Evolutionary conservation across 2,888 invertebrate species (phyloP).

Genomic region (Hirtodrosophila duncani): DNA sequence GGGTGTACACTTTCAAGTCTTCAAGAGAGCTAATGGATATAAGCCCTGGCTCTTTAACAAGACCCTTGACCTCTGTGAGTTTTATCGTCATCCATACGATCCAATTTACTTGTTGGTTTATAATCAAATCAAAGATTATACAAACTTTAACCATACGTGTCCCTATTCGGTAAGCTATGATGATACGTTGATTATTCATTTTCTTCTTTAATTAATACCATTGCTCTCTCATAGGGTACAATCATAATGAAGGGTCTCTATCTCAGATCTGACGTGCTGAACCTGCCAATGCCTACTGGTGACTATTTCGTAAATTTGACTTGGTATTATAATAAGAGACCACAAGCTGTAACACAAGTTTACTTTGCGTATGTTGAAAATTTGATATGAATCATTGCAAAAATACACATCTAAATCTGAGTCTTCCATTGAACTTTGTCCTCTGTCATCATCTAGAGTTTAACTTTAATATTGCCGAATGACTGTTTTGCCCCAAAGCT

Average conservation of each 20-base stretch:
- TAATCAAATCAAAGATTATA: neutral
- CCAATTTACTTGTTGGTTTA: neutral
- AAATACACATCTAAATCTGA: too few species aligned
- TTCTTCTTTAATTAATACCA: neutral
- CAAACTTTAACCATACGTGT: constrained; percentile 24
- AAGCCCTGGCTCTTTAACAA: constrained; percentile 26
- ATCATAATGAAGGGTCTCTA: neutral
- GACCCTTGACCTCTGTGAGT: constrained; percentile 9
- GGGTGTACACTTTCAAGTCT: neutral
- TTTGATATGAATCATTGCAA: too few species aligned
- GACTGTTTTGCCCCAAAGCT: too few species aligned
- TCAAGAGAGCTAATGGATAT: constrained; percentile 22
- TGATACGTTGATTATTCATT: neutral
- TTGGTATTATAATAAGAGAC: neutral
- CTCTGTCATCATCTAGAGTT: too few species aligned
- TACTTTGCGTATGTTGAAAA: constrained; percentile 19
- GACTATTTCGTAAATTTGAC: constrained; percentile 18
- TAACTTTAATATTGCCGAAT: too few species aligned
- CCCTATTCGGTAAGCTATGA: constrained; percentile 25
- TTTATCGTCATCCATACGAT: constrained; percentile 1
- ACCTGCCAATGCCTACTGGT: constrained; percentile 20
- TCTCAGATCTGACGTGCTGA: neutral
- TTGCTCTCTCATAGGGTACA: neutral
- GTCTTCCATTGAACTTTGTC: too few species aligned
- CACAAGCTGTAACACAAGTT: neutral